phyloP scores from a whole-genome alignment of 2,113 vertebrate species.

The Phalacrocorax pelagicus region DNA sequence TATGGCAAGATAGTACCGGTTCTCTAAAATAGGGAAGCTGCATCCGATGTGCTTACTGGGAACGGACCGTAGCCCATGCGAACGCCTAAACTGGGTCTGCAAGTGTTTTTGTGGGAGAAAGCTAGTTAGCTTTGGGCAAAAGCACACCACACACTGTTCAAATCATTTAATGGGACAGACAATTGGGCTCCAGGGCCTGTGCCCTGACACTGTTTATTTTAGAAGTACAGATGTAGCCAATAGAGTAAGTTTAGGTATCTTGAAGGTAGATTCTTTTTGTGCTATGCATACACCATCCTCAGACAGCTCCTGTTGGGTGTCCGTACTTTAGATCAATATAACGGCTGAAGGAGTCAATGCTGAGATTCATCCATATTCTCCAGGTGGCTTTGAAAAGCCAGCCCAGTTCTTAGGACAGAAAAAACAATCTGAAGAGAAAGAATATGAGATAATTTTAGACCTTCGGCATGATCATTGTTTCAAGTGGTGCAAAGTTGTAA shows the following conservation, averaged over 20 bases:
- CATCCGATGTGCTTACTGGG: background rate
- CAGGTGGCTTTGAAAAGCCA: conserved; percentile 17
- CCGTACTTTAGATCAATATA: background rate
- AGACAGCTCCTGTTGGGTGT: background rate
- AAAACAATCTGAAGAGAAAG: conserved; percentile 9
- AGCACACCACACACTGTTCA: background rate
- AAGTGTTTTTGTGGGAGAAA: background rate
- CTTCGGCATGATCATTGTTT: background rate
- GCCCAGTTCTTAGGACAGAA: background rate
- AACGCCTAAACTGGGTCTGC: background rate
- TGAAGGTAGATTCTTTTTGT: background rate
- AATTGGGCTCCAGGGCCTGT: background rate
- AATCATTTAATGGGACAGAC: background rate
- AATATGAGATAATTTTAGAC: conserved; percentile 25
- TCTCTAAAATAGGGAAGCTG: background rate
- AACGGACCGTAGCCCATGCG: background rate
- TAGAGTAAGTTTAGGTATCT: background rate
- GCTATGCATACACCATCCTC: rapidly evolving
- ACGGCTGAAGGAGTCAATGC: background rate
- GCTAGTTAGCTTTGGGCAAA: background rate
- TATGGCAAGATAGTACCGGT: background rate
- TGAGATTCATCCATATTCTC: background rate
- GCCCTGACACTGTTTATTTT: background rate
- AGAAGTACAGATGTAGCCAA: background rate
- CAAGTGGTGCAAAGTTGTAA: conserved; percentile 5